Evolutionary conservation across 2,113 vertebrate genomes (phyloP).

Genomic region (Heterocephalus glaber): DNA sequence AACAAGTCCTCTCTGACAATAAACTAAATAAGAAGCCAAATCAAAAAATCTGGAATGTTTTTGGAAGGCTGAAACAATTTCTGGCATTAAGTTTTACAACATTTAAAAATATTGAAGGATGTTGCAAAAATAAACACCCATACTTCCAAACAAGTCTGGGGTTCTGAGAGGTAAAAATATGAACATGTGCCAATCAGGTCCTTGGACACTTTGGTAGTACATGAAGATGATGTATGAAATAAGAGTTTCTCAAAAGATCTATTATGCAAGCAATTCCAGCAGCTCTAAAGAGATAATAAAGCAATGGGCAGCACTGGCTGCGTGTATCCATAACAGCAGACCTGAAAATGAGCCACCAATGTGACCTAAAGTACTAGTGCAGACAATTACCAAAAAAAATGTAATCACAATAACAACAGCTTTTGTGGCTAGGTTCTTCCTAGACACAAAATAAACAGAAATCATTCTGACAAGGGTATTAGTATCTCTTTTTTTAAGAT

Average conservation of each 20-base stretch:
- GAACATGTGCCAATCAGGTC: not conserved
- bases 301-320: not conserved
- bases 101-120: constrained; percentile 10
- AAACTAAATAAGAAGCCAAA: constrained; percentile 21
- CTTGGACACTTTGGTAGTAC: not conserved
- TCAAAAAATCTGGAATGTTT: not conserved
- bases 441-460: not conserved
- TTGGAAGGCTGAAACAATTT: not conserved
- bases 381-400: not conserved
- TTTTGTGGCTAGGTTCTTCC: not conserved
- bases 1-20: not conserved
- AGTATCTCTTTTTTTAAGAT: not conserved
- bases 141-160: not conserved
- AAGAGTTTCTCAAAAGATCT: not conserved
- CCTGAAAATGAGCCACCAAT: not conserved
- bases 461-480: not conserved
- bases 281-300: not conserved
- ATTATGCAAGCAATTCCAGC: not conserved
- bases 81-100: not conserved
- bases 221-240: not conserved
- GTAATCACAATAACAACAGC: not conserved
- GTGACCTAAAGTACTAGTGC: not conserved
- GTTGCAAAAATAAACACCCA: not conserved
- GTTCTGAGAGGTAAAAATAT: not conserved
- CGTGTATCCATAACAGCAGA: not conserved